phyloP scores from a whole-genome alignment of 2,888 invertebrate species.

The Thalpophila matura region DNA sequence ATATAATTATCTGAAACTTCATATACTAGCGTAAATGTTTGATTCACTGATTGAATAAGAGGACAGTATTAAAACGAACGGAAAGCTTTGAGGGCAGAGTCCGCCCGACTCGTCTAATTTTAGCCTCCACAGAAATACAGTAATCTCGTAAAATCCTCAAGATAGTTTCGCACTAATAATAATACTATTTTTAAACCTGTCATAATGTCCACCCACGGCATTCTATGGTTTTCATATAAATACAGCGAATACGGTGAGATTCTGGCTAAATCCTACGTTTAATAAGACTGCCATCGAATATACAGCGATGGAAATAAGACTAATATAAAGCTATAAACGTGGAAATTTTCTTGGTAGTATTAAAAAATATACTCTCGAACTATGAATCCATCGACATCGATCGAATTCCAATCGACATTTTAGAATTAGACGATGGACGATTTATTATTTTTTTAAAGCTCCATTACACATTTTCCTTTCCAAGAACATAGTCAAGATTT shows the following conservation, averaged over 20 bases:
- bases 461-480: constrained; percentile 12
- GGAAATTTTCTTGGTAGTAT: background rate
- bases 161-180: constrained; percentile 64
- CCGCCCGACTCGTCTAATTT: constrained; percentile 55
- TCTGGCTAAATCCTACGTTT: constrained; percentile 33
- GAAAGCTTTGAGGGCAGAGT: constrained; percentile 48
- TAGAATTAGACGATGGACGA: background rate
- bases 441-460: constrained; percentile 12
- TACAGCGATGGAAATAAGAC: constrained; percentile 17
- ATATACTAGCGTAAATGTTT: background rate
- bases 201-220: constrained; percentile 64
- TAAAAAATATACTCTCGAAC: constrained; percentile 2
- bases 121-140: constrained; percentile 63
- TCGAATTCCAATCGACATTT: background rate
- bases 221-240: constrained; percentile 59
- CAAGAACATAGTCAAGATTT: constrained; percentile 54
- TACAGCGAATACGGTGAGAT: constrained; percentile 44
- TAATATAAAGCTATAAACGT: constrained; percentile 15
- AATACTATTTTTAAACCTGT: constrained; percentile 65
- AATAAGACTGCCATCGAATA: constrained; percentile 26
- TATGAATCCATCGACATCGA: background rate
- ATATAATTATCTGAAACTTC: background rate
- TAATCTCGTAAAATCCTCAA: constrained; percentile 61
- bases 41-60: constrained; percentile 11
- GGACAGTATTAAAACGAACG: constrained; percentile 43